Evolutionary conservation across 2,797 vertebrate genomes (phyloP), one percentile per base, ranked within the genome.

Genomic region (Diplodus puntazzo): DNA sequence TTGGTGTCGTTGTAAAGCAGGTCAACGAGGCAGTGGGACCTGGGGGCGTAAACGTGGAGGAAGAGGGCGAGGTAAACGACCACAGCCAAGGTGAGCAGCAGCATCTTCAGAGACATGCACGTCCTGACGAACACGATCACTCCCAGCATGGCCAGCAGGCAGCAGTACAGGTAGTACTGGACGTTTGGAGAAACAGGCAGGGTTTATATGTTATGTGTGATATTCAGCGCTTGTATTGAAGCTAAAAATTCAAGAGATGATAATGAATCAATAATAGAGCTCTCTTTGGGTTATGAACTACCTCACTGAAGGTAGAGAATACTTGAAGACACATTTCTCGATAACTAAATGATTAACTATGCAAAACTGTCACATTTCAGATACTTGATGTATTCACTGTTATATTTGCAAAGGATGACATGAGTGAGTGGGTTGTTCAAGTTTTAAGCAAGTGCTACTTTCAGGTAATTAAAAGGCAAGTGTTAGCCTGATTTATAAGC

Each of bases 91-190:
- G 95, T 95, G 78, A 98, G 93, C 86, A 98, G 92, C 82, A 97
- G 87, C 6, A 92, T 73, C 87, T 97, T 98, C 59, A 96, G 70
- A 2, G 95, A 96, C 53, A 97, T 84, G 68, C 95, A 96, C 48
- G 95, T 95, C 82, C 94, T 93, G 65, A 97, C 89, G 71, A 97
- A 97, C 76, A 97, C 94, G 21, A 96, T 93, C 73, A 96, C 97
- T 23, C 96, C 95, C 73, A 98, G 93, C 94, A 96, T 96, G 43
- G 95, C 96, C 92, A 97, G 82, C 82, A 97, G 92, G 75, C 97
- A 97, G 87, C 97, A 97, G 87, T 96, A 97, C 90, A 97, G 93
- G 88, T 96, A 97, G 85, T 98, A 98, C 97, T 98, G 90, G 3
- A 78, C 18, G 54, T 61, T 23, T 73, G 20, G 18, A 42, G 53